Percentiles rank a stretch among this genome's conserved stretches.
These are phyloP conservation scores for Melanocharis versteri DNA, from an alignment of 2,113 vertebrate species.

Conservation along the genomic window DNA sequence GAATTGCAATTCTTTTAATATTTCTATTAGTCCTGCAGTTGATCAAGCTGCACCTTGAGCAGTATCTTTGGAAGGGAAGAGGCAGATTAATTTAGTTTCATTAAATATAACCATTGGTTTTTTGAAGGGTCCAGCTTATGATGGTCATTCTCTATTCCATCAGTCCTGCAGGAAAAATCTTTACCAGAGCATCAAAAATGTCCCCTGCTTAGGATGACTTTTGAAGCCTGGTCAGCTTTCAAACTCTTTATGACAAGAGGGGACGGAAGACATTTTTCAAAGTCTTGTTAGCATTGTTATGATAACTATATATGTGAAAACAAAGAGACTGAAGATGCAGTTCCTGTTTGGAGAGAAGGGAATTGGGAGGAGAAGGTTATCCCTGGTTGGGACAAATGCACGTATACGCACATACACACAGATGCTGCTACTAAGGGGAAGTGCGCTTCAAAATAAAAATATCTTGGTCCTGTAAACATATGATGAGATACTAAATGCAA, in stretches of 20 bases:
- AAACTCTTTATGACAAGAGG: not conserved
- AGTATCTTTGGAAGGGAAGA: not conserved
- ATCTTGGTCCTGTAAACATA: not conserved
- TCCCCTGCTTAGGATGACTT: not conserved
- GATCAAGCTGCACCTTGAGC: not conserved
- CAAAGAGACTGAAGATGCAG: slow-evolving; percentile 26
- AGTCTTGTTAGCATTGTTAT: not conserved
- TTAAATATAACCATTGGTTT: not conserved
- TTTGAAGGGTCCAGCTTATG: not conserved
- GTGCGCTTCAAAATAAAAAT: not conserved
- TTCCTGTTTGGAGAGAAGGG: slow-evolving; percentile 34
- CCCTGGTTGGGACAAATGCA: not conserved
- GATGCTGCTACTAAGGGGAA: not conserved
- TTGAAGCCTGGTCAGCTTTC: not conserved
- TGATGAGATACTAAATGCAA: not conserved
- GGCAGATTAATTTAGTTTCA: not conserved
- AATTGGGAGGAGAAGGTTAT: slow-evolving; percentile 3
- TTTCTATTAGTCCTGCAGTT: not conserved
- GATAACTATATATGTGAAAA: not conserved
- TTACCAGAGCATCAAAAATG: not conserved
- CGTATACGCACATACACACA: accelerated
- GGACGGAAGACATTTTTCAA: slow-evolving; percentile 11
- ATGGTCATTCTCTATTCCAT: not conserved
- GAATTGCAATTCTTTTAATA: not conserved
- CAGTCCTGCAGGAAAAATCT: not conserved